Evolutionary conservation across 2,888 invertebrate genomes (phyloP), one percentile per base, ranked within the genome.

Genomic region (Acronicta aceris): DNA sequence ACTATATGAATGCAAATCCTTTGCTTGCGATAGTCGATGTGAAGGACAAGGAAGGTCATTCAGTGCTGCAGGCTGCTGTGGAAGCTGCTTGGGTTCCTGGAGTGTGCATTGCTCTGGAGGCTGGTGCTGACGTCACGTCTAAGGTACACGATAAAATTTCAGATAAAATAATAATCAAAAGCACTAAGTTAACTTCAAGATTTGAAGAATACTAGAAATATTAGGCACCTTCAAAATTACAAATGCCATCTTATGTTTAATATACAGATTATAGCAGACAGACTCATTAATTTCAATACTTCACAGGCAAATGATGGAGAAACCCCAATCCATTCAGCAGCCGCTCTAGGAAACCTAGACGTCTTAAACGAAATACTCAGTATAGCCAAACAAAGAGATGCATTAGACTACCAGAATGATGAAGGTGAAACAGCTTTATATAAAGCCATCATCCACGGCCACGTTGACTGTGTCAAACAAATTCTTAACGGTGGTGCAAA

Each of bases 311-410:
- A 93, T 15, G 91, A 95, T 33, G 94, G 93, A 10, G 92, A 95
- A 78, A 95, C 95, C 6, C 94, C 95, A 6, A 88, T 95, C 4
- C 95, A 96, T 78, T 91, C 95, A 30, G 95, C 95, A 48, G 95
- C 95, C 27, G 88, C 90, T 3, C 76, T 90, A 12, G 95, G 95
- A 0, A 92, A 95, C 63, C 43, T 92, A 12, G 93, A 94, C 12
- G 90, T 95, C 0, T 81, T 95, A 0, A 90, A 88, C 48, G 95
- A 95, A 86, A 92, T 96, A 2, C 85, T 95, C 0, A 91, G 93
- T 27, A 84, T 95, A 5, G 91, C 93, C 0, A 94, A 95, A 78
- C 91, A 92, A 75, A 89, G 86, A 75, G 89, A 94, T 71, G 90
- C 92, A 10, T 87, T 95, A 49, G 91, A 95, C 54, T 89, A 89